phyloP scores from a whole-genome alignment of 1,140 invertebrate species.

The Metaphire vulgaris region DNA sequence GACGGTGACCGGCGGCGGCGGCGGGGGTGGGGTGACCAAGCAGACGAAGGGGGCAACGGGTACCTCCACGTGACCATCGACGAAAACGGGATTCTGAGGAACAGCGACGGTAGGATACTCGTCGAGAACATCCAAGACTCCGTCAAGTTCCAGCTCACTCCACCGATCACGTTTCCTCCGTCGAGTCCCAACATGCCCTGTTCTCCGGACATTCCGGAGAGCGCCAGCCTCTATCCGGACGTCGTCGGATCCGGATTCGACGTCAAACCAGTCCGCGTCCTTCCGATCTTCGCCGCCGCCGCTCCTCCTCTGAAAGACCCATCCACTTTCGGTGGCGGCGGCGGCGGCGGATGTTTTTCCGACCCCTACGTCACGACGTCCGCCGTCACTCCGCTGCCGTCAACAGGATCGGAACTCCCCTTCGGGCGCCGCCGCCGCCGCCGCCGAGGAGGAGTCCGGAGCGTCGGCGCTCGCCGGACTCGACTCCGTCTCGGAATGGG shows the following conservation, averaged over 20 bases:
- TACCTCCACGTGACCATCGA: constrained; percentile 58
- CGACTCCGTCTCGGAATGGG: constrained; percentile 31
- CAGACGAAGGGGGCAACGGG: constrained; percentile 7
- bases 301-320: constrained; percentile 1
- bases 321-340: constrained; percentile 11
- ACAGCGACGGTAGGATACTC: too few species aligned
- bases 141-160: constrained; percentile 55
- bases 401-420: too few species aligned
- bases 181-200: constrained; percentile 61
- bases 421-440: constrained; percentile 45
- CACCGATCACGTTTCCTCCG: constrained; percentile 70
- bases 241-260: constrained; percentile 1
- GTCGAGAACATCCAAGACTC: too few species aligned
- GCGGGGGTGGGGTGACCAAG: constrained; percentile 20
- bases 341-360: too few species aligned
- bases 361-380: too few species aligned
- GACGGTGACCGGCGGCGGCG: not conserved
- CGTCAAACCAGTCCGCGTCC: constrained; percentile 19
- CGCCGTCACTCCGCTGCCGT: too few species aligned
- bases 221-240: constrained; percentile 65
- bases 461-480: not conserved
- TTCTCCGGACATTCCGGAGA: constrained; percentile 69
- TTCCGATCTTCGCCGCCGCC: constrained; percentile 4
- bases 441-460: constrained; percentile 6
- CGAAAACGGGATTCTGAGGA: constrained; percentile 55